Percentiles rank a stretch among this genome's conserved stretches.
Conservation (phyloP, 1,140 invertebrate genomes). For the Trypoxylus dichotomus region DNA sequence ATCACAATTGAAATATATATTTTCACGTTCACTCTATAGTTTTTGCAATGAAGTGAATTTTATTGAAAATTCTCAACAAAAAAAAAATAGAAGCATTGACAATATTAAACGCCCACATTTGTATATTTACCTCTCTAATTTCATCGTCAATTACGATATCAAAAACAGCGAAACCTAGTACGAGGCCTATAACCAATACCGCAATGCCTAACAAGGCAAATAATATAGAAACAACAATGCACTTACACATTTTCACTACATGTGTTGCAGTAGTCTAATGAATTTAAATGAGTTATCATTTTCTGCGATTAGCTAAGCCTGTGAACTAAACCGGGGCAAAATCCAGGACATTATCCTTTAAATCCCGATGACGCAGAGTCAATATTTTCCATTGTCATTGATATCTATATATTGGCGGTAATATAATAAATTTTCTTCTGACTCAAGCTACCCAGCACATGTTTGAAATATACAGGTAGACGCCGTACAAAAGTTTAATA, state of each 20-base stretch:
- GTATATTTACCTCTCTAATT: not conserved
- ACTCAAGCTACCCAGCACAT: no score
- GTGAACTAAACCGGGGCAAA: not conserved
- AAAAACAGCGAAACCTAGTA: not conserved
- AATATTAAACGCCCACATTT: not conserved
- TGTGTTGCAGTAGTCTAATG: not conserved
- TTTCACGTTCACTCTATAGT: no score
- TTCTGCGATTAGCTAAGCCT: not conserved
- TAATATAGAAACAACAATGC: not conserved
- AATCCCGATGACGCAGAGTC: not conserved
- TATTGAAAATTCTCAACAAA: no score
- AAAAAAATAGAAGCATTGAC: not conserved
- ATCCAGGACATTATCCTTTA: not conserved
- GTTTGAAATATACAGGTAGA: no score
- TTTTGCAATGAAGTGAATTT: no score
- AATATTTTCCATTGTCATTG: not conserved
- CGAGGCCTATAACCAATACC: not conserved
- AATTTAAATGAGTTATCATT: not conserved
- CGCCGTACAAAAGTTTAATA: no score
- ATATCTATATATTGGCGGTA: no score
- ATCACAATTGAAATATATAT: no score
- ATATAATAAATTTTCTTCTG: no score
- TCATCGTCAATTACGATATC: constrained; percentile 1
- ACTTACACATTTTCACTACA: constrained; percentile 7
- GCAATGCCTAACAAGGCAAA: not conserved